Evolutionary conservation across 2,888 invertebrate species (phyloP).

Genomic region (Pseudococcus longispinus): DNA sequence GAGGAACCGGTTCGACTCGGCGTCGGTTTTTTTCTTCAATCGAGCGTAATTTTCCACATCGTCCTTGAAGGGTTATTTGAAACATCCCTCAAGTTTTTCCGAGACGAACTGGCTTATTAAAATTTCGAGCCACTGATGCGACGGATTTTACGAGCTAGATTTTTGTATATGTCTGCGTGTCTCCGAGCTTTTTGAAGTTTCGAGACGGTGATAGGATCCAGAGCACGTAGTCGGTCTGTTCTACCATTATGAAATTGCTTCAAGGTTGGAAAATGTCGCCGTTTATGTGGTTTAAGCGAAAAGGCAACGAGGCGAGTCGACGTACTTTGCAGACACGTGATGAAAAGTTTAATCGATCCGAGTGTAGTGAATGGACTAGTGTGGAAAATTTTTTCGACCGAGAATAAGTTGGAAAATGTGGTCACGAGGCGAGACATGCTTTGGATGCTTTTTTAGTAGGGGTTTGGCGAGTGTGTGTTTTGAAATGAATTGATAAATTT

Average conservation of each 20-base stretch:
- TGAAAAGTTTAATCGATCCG: not conserved
- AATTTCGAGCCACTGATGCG: not conserved
- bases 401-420: not conserved
- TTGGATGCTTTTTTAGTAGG: too few species aligned
- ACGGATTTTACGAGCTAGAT: not conserved
- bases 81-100: not conserved
- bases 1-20: not conserved
- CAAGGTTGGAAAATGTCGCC: slow-evolving; percentile 3
- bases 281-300: not conserved
- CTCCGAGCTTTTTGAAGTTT: not conserved
- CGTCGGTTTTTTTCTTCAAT: not conserved
- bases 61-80: not conserved
- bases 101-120: not conserved
- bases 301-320: not conserved
- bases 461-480: too few species aligned
- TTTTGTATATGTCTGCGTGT: not conserved
- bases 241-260: not conserved
- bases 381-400: not conserved
- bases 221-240: not conserved
- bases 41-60: not conserved
- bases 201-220: not conserved
- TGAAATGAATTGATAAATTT: too few species aligned
- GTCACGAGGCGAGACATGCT: not conserved
- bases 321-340: not conserved
- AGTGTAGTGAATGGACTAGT: not conserved